Base-by-base conservation (phyloP, 2,113 vertebrate species). In the Rhinopomastus cyanomelas region DNA sequence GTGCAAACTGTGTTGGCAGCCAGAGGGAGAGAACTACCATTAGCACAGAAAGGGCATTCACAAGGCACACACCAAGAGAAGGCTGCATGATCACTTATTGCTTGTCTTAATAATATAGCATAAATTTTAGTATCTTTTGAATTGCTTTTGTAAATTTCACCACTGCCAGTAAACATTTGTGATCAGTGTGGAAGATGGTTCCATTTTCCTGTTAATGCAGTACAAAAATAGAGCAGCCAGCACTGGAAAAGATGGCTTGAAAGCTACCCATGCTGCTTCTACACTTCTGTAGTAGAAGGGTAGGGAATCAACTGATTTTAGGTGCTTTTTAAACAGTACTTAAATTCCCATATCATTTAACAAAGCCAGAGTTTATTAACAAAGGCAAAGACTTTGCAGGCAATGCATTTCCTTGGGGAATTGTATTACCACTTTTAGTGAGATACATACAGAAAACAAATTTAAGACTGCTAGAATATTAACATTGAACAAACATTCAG, bases 171-270 rank as follows among this genome's bases (percentile, higher is more conserved):
- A 44, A 26, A 39, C 61, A 42, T 76, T 73, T 26, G 48, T 30
- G 10, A 75, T 91, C 53, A 68, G 32, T 3, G 3, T 42, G 34
- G 61, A 71, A 77, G 62, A 73, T 84, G 85, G 87, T 95, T 95
- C 92, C 89, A 60, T 88, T 46, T 85, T 93, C 68, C 69, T 48
- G 48, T 61, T 66, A 95, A 57, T 56, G 80, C 90, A 79, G 72
- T 12, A 9, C 79, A 64, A 56, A 85, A 72, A 64, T 39, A 89
- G 81, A 92, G 78, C 36, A 65, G 44, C 34, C 51, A 51, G 69
- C 37, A 66, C 62, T 46, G 57, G 66, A 75, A 73, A 85, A 75
- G 34, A 42, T 44, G 52, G 16, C 21, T 81, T 57, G 39, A 69
- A 78, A 30, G 21, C 12, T 26, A 57, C 27, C 59, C 87, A 72